Evolutionary conservation across 2,888 invertebrate genomes (phyloP), one percentile per base, ranked within the genome.

Genomic region (Epirrita christyi): DNA sequence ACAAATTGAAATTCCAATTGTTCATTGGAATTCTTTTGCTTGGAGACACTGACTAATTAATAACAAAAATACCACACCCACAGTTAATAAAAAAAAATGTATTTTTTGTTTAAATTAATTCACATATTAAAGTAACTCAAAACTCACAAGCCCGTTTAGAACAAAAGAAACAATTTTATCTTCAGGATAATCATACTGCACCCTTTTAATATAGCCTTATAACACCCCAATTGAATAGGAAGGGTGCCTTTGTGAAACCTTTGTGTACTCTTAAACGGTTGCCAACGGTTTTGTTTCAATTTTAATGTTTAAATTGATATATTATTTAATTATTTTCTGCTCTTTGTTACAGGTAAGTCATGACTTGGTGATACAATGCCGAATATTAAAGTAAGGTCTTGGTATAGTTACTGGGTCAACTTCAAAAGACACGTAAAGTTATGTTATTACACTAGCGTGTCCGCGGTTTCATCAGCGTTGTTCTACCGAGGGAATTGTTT

Each of bases 291-390:
- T 67, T 77, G 74, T 79, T 73, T 72, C 52, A 70, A 68, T 68
- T 71, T n/a, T 61, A 38, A 59, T 14, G 46, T 41, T 56, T 32
- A 59, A 67, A 65, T 68, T 64, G 66, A 67, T 66, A 63, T 56
- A 67, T 70, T 69, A 70, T 73, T 71, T 63, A 72, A 63, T 66
- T 61, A 51, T 64, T 61, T 56, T 51, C 47, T 46, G 41, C 65
- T 66, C 70, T 66, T 73, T 74, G 70, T 81, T 83, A 52, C 78
- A 84, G 83, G 85, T 85, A 81, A 84, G 84, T 81, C 21, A 4
- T 21, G 21, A 3, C 51, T 45, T 42, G 46, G 14, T 43, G 34
- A 15, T 29, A 32, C 40, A 52, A 52, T 41, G 34, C 43, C 56
- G 28, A 11, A 11, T 21, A 27, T 27, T n/a, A 15, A 21, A 4